Conservation (phyloP, 1,140 invertebrate species). For the Homalodisca vitripennis region DNA sequence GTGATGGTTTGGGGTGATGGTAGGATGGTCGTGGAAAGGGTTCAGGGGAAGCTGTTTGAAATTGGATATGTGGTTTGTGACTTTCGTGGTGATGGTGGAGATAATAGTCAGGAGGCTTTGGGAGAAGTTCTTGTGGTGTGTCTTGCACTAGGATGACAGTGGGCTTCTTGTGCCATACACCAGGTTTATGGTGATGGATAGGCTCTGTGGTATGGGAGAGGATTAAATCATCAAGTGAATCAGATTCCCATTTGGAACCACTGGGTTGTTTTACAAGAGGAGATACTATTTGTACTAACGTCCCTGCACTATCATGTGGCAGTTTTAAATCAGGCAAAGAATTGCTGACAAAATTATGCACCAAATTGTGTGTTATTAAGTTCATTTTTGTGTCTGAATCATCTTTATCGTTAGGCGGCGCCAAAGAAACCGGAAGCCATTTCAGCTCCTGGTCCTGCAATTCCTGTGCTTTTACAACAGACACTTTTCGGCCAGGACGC, state of each 20-base stretch:
- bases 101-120: constrained; percentile 36
- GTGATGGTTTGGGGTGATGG: constrained; percentile 13
- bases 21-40: constrained; percentile 11
- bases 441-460: background rate
- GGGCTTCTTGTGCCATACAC: background rate
- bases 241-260: constrained; percentile 14
- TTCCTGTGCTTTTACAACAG: background rate
- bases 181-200: constrained; percentile 21
- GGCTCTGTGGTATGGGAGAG: constrained; percentile 29
- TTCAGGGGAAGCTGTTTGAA: background rate
- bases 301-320: background rate
- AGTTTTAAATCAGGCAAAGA: constrained; percentile 30
- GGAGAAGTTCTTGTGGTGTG: constrained; percentile 34
- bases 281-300: background rate
- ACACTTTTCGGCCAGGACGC: background rate
- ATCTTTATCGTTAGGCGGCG: constrained; percentile 10
- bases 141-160: constrained; percentile 38
- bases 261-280: background rate
- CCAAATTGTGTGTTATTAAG: constrained; percentile 24
- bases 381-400: constrained; percentile 8
- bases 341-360: constrained; percentile 36
- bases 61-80: background rate
- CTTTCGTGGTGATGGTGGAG: background rate
- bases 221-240: constrained; percentile 36
- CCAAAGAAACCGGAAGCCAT: constrained; percentile 30